Conservation (phyloP, 2,888 invertebrate genomes). For the Hirtodrosophila trivittata region DNA sequence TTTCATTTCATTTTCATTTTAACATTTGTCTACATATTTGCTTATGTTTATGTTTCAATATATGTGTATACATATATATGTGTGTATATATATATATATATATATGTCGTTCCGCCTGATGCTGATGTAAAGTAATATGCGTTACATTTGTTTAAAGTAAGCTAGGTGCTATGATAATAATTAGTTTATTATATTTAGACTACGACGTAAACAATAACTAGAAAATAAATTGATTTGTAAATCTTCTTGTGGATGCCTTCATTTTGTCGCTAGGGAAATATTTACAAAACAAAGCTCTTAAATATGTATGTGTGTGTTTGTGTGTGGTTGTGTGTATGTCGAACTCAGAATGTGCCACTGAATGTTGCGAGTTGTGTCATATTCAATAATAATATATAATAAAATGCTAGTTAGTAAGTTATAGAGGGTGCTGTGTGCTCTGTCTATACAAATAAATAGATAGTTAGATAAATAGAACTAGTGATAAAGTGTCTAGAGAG, state of each 20-base stretch:
- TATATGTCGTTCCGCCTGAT: slow-evolving; percentile 55
- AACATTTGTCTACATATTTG: slow-evolving; percentile 67
- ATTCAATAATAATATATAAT: slow-evolving; percentile 1
- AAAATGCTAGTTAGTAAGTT: slow-evolving; percentile 20
- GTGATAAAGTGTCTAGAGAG: slow-evolving; percentile 7
- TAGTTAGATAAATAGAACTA: slow-evolving; percentile 17
- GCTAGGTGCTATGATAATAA: slow-evolving; percentile 66
- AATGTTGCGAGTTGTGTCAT: slow-evolving; percentile 42
- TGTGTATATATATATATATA: slow-evolving; percentile 2
- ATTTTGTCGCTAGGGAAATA: slow-evolving; percentile 64
- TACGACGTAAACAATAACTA: slow-evolving; percentile 64
- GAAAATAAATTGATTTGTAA: slow-evolving; percentile 41
- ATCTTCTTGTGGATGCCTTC: too few species aligned
- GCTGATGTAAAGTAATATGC: slow-evolving; percentile 70
- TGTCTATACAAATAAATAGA: slow-evolving; percentile 7
- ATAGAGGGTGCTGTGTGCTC: slow-evolving; percentile 16
- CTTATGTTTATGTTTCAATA: slow-evolving; percentile 22
- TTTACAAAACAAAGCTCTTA: slow-evolving; percentile 68
- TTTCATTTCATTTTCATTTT: slow-evolving; percentile 37
- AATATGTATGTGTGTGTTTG: not conserved
- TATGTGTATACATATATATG: slow-evolving; percentile 29
- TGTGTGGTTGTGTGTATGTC: slow-evolving; percentile 17
- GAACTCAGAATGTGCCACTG: slow-evolving; percentile 44
- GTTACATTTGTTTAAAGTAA: slow-evolving; percentile 69
- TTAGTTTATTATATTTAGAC: slow-evolving; percentile 63